Evolutionary conservation across 2,113 vertebrate genomes (phyloP).

Genomic region (Oostethus manadensis): DNA sequence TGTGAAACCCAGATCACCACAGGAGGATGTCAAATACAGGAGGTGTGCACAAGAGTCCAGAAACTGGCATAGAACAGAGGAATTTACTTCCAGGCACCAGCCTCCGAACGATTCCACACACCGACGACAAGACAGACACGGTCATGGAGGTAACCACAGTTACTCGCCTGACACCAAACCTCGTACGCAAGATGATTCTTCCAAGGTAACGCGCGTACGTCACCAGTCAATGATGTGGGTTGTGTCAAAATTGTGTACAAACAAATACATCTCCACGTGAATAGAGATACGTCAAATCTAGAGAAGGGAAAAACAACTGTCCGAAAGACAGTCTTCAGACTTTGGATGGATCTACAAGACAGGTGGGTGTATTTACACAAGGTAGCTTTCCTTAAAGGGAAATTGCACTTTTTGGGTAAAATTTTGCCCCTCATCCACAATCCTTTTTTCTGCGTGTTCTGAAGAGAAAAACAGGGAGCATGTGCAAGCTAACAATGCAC

Average conservation of each 20-base stretch:
- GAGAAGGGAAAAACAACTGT: slow-evolving; percentile 23
- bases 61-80: slow-evolving; percentile 17
- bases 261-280: neutral
- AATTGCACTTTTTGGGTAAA: too few species aligned
- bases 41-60: slow-evolving; percentile 31
- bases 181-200: slow-evolving; percentile 5
- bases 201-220: slow-evolving; percentile 15
- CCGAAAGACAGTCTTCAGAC: slow-evolving; percentile 8
- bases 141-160: slow-evolving; percentile 18
- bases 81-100: slow-evolving; percentile 20
- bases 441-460: too few species aligned
- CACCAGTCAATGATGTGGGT: neutral
- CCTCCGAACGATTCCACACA: slow-evolving; percentile 6
- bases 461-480: too few species aligned
- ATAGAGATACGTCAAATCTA: slow-evolving; percentile 32
- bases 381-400: too few species aligned
- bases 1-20: slow-evolving; percentile 6
- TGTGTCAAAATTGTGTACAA: neutral
- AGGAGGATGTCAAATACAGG: slow-evolving; percentile 31
- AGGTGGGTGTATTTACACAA: slow-evolving; percentile 44
- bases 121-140: slow-evolving; percentile 22
- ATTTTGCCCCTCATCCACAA: too few species aligned
- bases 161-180: slow-evolving; percentile 15
- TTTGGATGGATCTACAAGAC: slow-evolving; percentile 10
- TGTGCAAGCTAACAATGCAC: too few species aligned